These are phyloP conservation scores for Chaitophorus viminalis DNA, from an alignment of 2,888 invertebrate genomes.

Conservation along the genomic window DNA sequence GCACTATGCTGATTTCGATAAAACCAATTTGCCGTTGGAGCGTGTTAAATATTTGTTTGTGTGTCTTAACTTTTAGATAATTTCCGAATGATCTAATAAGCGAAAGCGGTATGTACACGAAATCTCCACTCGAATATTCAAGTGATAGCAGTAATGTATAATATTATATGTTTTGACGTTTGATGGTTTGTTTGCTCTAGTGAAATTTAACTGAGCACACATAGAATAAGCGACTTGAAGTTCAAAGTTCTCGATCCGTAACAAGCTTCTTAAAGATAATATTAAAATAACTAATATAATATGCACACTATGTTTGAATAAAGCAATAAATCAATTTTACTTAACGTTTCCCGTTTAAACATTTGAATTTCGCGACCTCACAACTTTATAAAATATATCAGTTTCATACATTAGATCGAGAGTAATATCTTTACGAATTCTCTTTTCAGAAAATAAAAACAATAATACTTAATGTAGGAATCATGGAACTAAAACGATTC, in stretches of 20 bases:
- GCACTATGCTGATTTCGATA: background rate
- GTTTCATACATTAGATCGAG: no score
- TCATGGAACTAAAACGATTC: no score
- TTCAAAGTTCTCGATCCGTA: background rate
- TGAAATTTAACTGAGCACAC: background rate
- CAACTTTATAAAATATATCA: no score
- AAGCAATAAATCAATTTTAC: no score
- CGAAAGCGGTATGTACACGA: background rate
- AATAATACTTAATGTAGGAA: no score
- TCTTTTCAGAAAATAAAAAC: no score
- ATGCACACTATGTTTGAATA: no score
- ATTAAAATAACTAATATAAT: no score
- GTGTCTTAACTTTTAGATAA: background rate
- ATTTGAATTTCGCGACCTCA: no score
- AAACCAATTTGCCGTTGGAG: background rate
- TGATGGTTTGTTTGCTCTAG: conserved; percentile 1
- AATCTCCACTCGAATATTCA: background rate
- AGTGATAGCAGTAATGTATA: background rate
- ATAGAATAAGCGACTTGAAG: background rate
- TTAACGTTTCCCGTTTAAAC: no score
- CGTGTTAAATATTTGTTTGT: background rate
- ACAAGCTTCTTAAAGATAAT: background rate
- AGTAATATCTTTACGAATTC: no score
- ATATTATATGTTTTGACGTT: background rate
- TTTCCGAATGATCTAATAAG: background rate